Conservation (phyloP, 2,888 invertebrate species). For the Acholoe squamosa region DNA sequence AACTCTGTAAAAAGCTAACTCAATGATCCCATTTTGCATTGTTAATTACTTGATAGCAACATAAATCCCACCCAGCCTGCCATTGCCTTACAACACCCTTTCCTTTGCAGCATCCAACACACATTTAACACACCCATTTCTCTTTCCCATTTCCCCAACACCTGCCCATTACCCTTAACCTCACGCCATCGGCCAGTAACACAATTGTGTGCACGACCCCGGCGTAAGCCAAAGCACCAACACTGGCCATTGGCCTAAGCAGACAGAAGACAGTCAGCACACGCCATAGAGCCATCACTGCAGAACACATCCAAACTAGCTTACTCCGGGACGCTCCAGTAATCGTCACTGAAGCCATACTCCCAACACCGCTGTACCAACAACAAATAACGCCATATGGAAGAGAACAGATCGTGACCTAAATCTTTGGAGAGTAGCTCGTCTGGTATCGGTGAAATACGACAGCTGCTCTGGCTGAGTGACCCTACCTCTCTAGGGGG, state of each 20-base stretch:
- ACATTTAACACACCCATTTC: too few species aligned
- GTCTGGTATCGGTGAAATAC: not conserved
- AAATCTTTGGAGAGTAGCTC: constrained; percentile 3
- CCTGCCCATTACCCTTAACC: too few species aligned
- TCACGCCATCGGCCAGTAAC: not conserved
- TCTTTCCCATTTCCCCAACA: too few species aligned
- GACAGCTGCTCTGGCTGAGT: constrained; percentile 5
- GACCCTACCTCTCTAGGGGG: not conserved
- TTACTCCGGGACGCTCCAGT: not conserved
- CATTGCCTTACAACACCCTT: too few species aligned
- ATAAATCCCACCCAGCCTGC: too few species aligned
- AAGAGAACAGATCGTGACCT: constrained; percentile 16
- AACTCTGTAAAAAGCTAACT: too few species aligned
- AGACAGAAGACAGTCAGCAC: constrained; percentile 8
- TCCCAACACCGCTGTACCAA: not conserved
- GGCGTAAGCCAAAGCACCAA: constrained; percentile 24
- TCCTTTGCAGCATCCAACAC: too few species aligned
- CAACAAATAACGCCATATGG: constrained; percentile 42
- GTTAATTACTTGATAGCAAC: too few species aligned
- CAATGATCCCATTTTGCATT: too few species aligned
- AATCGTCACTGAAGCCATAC: not conserved
- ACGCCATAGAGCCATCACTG: constrained; percentile 17
- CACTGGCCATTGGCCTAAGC: constrained; percentile 23
- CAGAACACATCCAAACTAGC: not conserved
- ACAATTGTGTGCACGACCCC: not conserved